phyloP scores from a whole-genome alignment of 2,797 vertebrate species.

The Hoplostethus mediterraneus region DNA sequence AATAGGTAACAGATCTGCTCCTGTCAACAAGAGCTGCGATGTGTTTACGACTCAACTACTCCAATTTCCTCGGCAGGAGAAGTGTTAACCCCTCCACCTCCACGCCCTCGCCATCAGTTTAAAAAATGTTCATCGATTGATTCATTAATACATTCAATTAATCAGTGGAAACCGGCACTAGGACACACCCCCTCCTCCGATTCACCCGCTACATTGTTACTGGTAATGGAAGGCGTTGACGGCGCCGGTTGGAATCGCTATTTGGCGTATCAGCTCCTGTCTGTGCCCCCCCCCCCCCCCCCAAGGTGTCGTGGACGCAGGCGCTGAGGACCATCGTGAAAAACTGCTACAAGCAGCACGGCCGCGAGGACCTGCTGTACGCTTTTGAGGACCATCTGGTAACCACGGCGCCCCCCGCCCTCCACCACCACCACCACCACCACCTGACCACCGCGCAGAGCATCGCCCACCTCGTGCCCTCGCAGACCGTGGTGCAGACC shows the following conservation, averaged over 20 bases:
- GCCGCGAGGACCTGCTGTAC: constrained; percentile 95
- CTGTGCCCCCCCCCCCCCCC: not conserved
- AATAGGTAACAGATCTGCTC: too few relatives aligned
- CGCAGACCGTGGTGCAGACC: constrained; percentile 98
- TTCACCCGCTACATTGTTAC: too few relatives aligned
- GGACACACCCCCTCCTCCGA: too few relatives aligned
- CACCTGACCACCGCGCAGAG: constrained; percentile 89
- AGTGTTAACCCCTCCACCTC: not conserved
- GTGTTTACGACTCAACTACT: not conserved
- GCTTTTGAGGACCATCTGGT: constrained; percentile 96
- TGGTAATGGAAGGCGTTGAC: too few relatives aligned
- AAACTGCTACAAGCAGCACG: constrained; percentile 99
- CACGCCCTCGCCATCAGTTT: too few relatives aligned
- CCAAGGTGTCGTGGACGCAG: constrained; percentile 98
- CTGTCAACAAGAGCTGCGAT: too few relatives aligned
- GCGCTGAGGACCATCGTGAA: constrained; percentile 97
- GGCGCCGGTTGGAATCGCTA: too few relatives aligned
- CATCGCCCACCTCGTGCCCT: constrained; percentile 96
- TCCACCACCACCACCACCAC: constrained; percentile 72
- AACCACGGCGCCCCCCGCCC: constrained; percentile 70
- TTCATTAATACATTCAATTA: too few relatives aligned
- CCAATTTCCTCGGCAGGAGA: not conserved
- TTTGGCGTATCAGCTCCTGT: not conserved
- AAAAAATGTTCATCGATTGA: too few relatives aligned
- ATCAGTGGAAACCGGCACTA: too few relatives aligned